Conservation (phyloP, 2,113 vertebrate genomes). For the Mugil cephalus region DNA sequence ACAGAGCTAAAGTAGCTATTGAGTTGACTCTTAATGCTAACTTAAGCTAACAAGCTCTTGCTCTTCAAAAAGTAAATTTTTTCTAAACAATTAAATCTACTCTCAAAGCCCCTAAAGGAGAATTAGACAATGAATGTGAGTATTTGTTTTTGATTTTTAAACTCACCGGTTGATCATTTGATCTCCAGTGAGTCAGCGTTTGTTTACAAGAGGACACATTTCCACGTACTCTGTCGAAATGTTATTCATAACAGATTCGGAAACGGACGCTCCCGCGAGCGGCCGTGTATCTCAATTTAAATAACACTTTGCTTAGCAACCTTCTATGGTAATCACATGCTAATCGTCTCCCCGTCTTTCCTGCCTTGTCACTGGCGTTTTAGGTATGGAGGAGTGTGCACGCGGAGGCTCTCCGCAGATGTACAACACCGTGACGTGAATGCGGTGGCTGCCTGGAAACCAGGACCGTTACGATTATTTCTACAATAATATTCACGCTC, state of each 20-base stretch:
- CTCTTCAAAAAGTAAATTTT: no score
- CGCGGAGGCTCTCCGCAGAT: constrained; percentile 42
- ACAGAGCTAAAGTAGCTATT: no score
- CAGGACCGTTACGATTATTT: constrained; percentile 54
- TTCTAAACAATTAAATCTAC: no score
- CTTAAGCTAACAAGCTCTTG: neutral
- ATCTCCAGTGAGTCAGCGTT: neutral
- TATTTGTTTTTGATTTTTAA: neutral
- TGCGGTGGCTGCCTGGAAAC: constrained; percentile 35
- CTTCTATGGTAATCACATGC: constrained; percentile 50
- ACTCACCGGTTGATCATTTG: neutral
- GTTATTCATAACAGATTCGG: neutral
- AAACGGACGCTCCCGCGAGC: constrained; percentile 7
- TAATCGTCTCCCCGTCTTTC: constrained; percentile 66
- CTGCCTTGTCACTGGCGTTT: constrained; percentile 58
- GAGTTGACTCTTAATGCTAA: neutral
- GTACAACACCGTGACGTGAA: constrained; percentile 51
- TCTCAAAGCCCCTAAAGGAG: neutral
- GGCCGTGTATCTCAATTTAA: constrained; percentile 34
- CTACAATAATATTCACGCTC: constrained; percentile 54
- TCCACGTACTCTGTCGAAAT: neutral
- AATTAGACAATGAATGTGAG: neutral
- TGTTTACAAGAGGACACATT: neutral
- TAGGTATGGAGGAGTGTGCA: constrained; percentile 34
- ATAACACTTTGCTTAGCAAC: constrained; percentile 12